Percentiles rank a stretch among this genome's conserved stretches.
phyloP scores from a whole-genome alignment of 2,888 invertebrate genomes.

The Erebia epiphron region DNA sequence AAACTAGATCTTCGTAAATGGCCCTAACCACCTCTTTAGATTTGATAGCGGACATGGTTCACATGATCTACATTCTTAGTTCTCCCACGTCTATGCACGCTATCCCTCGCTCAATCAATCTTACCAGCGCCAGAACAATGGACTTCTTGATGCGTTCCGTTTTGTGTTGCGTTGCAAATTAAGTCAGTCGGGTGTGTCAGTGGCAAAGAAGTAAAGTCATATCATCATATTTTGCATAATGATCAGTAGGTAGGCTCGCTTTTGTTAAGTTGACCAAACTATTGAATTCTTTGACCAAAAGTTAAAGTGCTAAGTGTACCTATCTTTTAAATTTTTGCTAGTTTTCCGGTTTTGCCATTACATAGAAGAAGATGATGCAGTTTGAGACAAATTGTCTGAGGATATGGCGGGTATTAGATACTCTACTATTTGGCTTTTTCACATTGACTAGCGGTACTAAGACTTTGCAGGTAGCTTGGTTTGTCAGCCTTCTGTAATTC shows the following conservation, averaged over 20 bases:
- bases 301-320: not conserved
- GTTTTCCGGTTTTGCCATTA: not conserved
- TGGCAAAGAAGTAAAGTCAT: slow-evolving; percentile 33
- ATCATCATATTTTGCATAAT: too few species aligned
- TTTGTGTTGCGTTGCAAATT: slow-evolving; percentile 56
- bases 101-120: slow-evolving; percentile 62
- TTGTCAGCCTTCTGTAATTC: not conserved
- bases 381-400: not conserved
- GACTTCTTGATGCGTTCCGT: slow-evolving; percentile 49
- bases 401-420: not conserved
- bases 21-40: slow-evolving; percentile 22
- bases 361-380: too few species aligned
- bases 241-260: not conserved
- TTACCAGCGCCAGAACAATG: slow-evolving; percentile 59
- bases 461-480: not conserved
- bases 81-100: slow-evolving; percentile 66
- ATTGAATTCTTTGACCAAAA: not conserved
- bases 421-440: not conserved
- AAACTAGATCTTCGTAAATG: slow-evolving; percentile 30
- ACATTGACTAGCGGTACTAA: not conserved
- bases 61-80: slow-evolving; percentile 70
- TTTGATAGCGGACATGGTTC: slow-evolving; percentile 49
- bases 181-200: slow-evolving; percentile 42
- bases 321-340: not conserved
- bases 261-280: not conserved